A percentile compares a stretch with the other conserved stretches of the same genome.
phyloP scores from a whole-genome alignment of 2,888 invertebrate genomes.

The Ophioninae sp. region DNA sequence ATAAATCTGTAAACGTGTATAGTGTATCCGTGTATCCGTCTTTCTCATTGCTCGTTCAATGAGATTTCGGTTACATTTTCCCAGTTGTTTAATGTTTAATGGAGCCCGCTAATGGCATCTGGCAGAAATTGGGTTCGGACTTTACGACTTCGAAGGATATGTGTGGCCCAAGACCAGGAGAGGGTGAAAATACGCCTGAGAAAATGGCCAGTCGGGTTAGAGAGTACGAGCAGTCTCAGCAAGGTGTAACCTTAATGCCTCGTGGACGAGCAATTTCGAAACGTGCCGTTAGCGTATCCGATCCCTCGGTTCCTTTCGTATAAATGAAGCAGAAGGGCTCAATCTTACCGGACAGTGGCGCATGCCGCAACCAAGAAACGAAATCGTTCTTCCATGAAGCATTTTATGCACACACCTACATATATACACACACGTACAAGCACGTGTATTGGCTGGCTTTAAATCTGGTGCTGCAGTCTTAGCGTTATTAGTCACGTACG shows the following conservation, averaged over 20 bases:
- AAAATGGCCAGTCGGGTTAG: conserved; percentile 41
- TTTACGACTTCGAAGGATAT: conserved; percentile 66
- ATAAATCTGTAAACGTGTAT: too few relatives aligned
- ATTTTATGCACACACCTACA: background rate
- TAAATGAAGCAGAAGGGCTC: conserved; percentile 4
- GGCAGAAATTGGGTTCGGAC: conserved; percentile 68
- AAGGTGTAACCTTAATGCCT: conserved; percentile 56
- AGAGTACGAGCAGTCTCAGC: conserved; percentile 42
- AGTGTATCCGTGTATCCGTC: background rate
- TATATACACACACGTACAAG: background rate
- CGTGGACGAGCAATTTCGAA: conserved; percentile 57
- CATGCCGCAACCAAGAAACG: background rate
- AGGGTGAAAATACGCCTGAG: conserved; percentile 44
- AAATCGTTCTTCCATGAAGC: background rate
- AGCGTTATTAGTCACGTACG: conserved; percentile 38
- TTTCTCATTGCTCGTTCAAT: conserved; percentile 55
- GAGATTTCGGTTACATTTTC: conserved; percentile 67
- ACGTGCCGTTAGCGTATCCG: conserved; percentile 46
- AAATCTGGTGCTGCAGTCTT: conserved; percentile 24
- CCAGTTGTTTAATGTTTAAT: conserved; percentile 69
- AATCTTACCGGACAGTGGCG: background rate
- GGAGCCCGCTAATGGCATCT: conserved; percentile 68
- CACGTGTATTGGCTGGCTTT: background rate
- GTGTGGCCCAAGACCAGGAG: conserved; percentile 58
- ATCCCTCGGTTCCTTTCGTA: conserved; percentile 34